Evolutionary conservation across 92 coral and sea anemone species (phyloP), one percentile per base, ranked within the genome.

Genomic region (Meandrina meandrites): DNA sequence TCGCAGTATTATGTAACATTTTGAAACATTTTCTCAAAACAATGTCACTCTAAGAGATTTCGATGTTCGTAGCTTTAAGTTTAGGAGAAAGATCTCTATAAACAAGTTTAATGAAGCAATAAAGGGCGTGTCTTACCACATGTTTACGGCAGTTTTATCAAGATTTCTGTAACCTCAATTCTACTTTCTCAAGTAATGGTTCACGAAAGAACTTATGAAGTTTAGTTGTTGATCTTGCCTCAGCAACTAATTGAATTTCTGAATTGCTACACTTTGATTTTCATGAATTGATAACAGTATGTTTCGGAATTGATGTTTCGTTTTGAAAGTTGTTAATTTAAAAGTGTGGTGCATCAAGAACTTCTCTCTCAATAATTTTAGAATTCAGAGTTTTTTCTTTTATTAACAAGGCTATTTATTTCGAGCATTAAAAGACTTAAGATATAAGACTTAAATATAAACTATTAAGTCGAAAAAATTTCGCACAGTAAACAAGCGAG

Each of bases 1-100:
- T 78, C 82, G 11, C 14, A 1, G 50, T 78, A 85, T 78, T 76
- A 62, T 42, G 83, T 85, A 78, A 76, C 88, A 64, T 64, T 48
- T 76, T 66, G 53, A 78, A 78, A 45, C 75, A 77, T 78, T 85
- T 76, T 31, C 58, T 15, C 17, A 45, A 58, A 77, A 76, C 86
- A 70, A 60, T 45, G 67, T 32, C 8, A 17, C 34, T 6, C 14
- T 64, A 17, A 14, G 75, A 28, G 19, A 85, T 40, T 42, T 57
- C 34, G 51, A 22, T 40, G n/a, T 76, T 60, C 56, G 51, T 50
- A 30, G 50, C 27, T 30, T 47, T 42, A 54, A 19, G 47, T 13
- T 35, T 18, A 64, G 19, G 53, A 16, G 19, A 21, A 35, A 57
- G 32, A 56, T 16, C 54, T 31, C 9, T 30, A 57, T 19, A 31